Conservation (phyloP, 2,888 invertebrate genomes). For the Sympetrum striolatum region DNA sequence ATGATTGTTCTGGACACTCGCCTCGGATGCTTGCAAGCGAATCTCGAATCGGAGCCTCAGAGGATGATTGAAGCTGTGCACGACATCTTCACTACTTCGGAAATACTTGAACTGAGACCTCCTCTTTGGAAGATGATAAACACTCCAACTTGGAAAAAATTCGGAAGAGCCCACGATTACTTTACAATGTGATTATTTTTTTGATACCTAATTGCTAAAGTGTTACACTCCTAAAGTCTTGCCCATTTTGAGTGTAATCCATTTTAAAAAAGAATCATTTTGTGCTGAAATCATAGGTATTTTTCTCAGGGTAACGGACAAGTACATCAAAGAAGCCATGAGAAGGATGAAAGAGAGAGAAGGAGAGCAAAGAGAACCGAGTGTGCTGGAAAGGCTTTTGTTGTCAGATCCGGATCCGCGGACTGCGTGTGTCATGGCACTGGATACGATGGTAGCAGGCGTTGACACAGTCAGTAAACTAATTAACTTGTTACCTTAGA, state of each 20-base stretch:
- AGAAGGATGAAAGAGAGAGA: neutral
- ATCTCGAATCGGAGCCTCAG: constrained; percentile 57
- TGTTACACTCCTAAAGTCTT: too few relatives aligned
- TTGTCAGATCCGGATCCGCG: constrained; percentile 53
- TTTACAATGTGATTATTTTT: constrained; percentile 52
- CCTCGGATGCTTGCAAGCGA: constrained; percentile 59
- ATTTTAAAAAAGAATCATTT: too few relatives aligned
- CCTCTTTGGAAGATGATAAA: constrained; percentile 55
- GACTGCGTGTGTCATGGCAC: constrained; percentile 71
- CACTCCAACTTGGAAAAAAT: constrained; percentile 55
- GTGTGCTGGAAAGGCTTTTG: constrained; percentile 70
- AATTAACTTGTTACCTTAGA: too few relatives aligned
- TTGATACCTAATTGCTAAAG: too few relatives aligned
- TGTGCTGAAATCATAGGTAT: neutral
- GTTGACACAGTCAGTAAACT: constrained; percentile 70
- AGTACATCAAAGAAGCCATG: constrained; percentile 54
- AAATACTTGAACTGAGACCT: constrained; percentile 56
- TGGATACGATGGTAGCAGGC: constrained; percentile 74
- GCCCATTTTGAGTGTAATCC: too few relatives aligned
- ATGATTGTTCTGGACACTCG: constrained; percentile 59
- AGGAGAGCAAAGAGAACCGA: constrained; percentile 55
- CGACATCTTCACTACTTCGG: constrained; percentile 53
- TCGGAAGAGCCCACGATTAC: constrained; percentile 56
- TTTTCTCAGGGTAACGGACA: constrained; percentile 52
- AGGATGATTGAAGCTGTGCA: constrained; percentile 57